phyloP scores from a whole-genome alignment of 2,113 vertebrate species.

The Toxotes jaculatrix region DNA sequence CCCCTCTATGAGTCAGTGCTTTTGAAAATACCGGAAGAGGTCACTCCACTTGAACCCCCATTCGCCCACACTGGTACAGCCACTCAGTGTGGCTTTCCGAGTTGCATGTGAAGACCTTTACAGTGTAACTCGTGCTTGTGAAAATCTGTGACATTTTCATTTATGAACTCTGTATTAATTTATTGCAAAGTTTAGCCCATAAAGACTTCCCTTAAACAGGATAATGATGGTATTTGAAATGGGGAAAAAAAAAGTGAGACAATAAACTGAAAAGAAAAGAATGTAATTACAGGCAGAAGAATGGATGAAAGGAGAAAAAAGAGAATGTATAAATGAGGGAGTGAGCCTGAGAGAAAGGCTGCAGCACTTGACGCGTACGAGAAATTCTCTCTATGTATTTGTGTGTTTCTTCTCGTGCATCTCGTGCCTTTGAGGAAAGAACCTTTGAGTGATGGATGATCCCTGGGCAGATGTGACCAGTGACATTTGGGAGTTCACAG shows the following conservation, averaged over 20 bases:
- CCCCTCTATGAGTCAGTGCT: slow-evolving; percentile 57
- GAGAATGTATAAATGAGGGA: background rate
- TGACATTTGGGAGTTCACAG: slow-evolving; percentile 63
- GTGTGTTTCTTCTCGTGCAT: slow-evolving; percentile 22
- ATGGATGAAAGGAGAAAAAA: background rate
- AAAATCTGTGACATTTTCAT: slow-evolving; percentile 15
- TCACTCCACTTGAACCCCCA: slow-evolving; percentile 53
- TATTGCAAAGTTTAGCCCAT: background rate
- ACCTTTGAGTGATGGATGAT: slow-evolving; percentile 47
- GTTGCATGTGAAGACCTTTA: slow-evolving; percentile 16
- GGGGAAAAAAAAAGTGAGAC: background rate
- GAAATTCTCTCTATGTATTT: background rate
- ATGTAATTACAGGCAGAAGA: background rate
- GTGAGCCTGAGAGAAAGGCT: background rate
- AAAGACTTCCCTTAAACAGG: background rate
- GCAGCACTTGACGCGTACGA: background rate
- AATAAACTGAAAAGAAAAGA: background rate
- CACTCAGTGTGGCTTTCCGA: slow-evolving; percentile 32
- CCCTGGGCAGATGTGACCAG: slow-evolving; percentile 39
- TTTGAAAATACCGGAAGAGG: slow-evolving; percentile 60
- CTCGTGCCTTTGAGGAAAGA: slow-evolving; percentile 23
- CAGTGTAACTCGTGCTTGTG: background rate
- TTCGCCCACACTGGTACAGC: slow-evolving; percentile 55
- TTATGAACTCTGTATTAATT: background rate
- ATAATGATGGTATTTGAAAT: background rate